Evolutionary conservation across 2,888 invertebrate genomes (phyloP).

Genomic region (Tanypteryx hageni): DNA sequence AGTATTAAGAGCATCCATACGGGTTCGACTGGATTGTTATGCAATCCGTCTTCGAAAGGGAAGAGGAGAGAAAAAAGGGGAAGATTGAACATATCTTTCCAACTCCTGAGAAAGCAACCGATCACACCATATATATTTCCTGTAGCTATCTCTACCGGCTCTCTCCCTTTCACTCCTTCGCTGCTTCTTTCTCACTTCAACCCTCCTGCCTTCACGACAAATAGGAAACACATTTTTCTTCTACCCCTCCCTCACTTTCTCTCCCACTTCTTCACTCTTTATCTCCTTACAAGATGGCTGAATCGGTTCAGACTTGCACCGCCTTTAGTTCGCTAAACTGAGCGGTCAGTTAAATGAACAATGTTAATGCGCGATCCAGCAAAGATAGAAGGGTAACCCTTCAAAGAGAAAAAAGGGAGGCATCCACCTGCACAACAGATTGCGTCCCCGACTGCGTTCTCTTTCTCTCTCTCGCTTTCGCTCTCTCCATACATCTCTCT

Average conservation of each 20-base stretch:
- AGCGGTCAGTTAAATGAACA: constrained; percentile 41
- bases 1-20: constrained; percentile 7
- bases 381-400: neutral
- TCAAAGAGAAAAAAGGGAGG: neutral
- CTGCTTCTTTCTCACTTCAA: neutral
- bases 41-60: neutral
- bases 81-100: neutral
- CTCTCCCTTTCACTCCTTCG: too few relatives aligned
- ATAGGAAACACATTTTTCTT: constrained; percentile 31
- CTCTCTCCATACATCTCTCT: too few relatives aligned
- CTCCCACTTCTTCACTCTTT: neutral
- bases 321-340: neutral
- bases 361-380: constrained; percentile 22
- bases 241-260: neutral
- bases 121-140: neutral
- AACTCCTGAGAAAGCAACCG: neutral
- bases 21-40: neutral
- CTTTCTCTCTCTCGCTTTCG: neutral
- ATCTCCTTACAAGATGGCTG: neutral
- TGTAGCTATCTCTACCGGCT: too few relatives aligned
- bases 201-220: constrained; percentile 6
- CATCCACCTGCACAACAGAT: neutral
- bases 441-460: neutral
- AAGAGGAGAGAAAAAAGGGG: neutral
- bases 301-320: neutral